These are phyloP conservation scores for Agriopis leucophaearia DNA, from an alignment of 2,888 invertebrate genomes.

Conservation along the genomic window DNA sequence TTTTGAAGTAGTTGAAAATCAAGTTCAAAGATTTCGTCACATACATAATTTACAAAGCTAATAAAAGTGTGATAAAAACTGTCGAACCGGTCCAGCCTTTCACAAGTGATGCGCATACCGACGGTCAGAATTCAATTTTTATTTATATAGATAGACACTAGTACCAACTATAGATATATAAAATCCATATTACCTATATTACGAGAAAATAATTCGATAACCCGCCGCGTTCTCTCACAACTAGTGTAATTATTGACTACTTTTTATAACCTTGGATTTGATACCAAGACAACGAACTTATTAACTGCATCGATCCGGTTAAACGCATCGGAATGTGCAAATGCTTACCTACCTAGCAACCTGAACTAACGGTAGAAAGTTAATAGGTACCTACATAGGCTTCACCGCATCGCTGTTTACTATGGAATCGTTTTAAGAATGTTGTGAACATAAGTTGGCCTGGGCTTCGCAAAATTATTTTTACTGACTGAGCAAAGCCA, in stretches of 20 bases:
- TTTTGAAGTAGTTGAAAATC: no score
- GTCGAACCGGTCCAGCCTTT: no score
- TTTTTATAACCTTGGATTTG: background rate
- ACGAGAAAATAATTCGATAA: background rate
- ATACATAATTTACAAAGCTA: no score
- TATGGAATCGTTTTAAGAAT: constrained; percentile 13
- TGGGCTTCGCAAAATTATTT: background rate
- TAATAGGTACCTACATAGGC: constrained; percentile 32
- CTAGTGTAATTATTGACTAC: background rate
- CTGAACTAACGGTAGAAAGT: constrained; percentile 35
- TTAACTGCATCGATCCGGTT: constrained; percentile 35
- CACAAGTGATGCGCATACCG: no score
- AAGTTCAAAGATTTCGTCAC: no score
- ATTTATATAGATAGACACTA: background rate
- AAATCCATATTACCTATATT: background rate
- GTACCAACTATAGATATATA: no score
- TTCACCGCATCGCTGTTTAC: constrained; percentile 17
- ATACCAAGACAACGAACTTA: constrained; percentile 21
- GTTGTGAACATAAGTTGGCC: background rate
- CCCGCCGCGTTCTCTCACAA: background rate
- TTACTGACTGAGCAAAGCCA: background rate
- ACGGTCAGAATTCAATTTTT: no score
- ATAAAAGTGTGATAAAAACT: no score
- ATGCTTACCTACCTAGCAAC: constrained; percentile 29
- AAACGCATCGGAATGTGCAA: constrained; percentile 36